phyloP scores from a whole-genome alignment of 2,113 vertebrate genomes.

The Dromiciops gliroides region DNA sequence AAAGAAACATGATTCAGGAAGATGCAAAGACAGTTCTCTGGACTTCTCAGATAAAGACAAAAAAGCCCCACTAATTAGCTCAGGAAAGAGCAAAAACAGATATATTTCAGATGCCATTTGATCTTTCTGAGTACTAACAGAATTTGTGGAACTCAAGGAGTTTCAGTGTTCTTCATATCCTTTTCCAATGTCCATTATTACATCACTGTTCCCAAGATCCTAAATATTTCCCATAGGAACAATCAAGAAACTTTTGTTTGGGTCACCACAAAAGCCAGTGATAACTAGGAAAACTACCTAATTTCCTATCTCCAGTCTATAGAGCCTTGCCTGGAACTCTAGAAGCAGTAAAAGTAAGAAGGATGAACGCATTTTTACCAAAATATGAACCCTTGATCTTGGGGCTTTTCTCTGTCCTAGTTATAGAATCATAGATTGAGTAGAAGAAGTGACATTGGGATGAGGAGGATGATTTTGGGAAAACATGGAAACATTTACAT shows the following conservation, averaged over 20 bases:
- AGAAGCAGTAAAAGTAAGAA: not conserved
- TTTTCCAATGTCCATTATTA: rapidly evolving
- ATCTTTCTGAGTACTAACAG: conserved; percentile 6
- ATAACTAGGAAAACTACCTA: not conserved
- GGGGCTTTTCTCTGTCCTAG: not conserved
- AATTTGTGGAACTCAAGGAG: conserved; percentile 36
- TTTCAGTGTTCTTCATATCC: not conserved
- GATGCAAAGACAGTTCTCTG: not conserved
- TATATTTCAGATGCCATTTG: not conserved
- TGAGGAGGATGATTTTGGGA: not conserved
- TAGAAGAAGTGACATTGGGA: not conserved
- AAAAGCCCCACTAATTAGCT: not conserved
- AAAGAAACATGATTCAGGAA: not conserved
- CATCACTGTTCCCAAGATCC: not conserved
- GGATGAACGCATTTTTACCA: not conserved
- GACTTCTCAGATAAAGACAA: not conserved
- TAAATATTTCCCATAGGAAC: not conserved
- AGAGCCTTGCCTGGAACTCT: not conserved
- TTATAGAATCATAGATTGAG: not conserved
- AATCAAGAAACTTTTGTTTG: not conserved
- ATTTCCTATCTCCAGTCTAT: not conserved
- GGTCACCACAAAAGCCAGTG: conserved; percentile 5
- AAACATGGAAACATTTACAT: not conserved
- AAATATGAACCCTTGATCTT: not conserved
- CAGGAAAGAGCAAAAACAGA: not conserved